Evolutionary conservation across 2,113 vertebrate species (phyloP).

Genomic region (Ursus arctos): DNA sequence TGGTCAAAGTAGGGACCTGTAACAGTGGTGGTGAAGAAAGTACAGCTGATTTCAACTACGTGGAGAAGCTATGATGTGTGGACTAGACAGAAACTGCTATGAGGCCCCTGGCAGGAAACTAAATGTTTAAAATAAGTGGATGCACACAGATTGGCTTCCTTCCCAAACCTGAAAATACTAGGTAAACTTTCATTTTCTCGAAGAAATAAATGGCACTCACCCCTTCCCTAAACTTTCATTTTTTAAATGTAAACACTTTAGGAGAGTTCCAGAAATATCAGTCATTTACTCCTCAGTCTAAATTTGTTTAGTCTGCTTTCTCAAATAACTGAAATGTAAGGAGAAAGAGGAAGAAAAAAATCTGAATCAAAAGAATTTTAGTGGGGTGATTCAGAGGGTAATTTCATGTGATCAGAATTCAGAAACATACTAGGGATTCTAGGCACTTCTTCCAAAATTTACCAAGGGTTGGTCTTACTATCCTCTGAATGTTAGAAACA

Average conservation of each 20-base stretch:
- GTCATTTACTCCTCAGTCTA: not conserved
- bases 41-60: not conserved
- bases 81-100: not conserved
- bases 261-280: not conserved
- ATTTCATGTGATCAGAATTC: not conserved
- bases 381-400: not conserved
- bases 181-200: not conserved
- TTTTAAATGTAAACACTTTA: slow-evolving; percentile 18
- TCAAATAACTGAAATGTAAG: slow-evolving; percentile 37
- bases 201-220: not conserved
- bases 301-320: slow-evolving; percentile 17
- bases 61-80: not conserved
- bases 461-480: not conserved
- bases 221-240: not conserved
- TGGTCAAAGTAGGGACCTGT: not conserved
- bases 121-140: not conserved
- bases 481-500: not conserved
- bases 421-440: not conserved
- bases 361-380: not conserved
- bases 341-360: not conserved
- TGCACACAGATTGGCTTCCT: not conserved
- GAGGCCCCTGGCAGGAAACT: not conserved
- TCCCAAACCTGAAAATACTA: not conserved
- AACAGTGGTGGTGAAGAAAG: not conserved
- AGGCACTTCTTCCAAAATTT: not conserved